These are phyloP conservation scores for Sorex araneus DNA, from an alignment of 2,113 vertebrate genomes.

Conservation along the genomic window DNA sequence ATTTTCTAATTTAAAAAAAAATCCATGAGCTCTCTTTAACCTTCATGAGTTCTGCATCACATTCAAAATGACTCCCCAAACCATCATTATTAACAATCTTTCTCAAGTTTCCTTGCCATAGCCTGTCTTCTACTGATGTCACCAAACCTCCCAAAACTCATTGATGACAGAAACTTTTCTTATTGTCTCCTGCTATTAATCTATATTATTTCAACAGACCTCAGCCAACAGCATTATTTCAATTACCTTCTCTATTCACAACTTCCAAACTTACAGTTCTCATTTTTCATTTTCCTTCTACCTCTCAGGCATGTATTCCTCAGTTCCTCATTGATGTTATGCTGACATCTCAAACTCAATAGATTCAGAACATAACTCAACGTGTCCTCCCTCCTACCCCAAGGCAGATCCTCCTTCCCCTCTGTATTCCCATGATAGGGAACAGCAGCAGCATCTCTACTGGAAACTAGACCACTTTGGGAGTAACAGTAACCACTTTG, in stretches of 20 bases:
- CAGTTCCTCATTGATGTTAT: slow-evolving; percentile 9
- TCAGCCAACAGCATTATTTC: background rate
- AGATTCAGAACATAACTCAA: background rate
- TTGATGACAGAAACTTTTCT: background rate
- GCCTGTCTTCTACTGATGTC: background rate
- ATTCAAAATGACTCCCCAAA: slow-evolving; percentile 6
- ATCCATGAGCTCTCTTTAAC: slow-evolving; percentile 37
- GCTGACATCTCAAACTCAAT: background rate
- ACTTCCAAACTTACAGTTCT: background rate
- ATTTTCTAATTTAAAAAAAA: slow-evolving; percentile 73
- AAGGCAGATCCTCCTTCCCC: background rate
- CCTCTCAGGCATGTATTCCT: slow-evolving; percentile 7
- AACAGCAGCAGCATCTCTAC: background rate
- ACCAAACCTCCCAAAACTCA: slow-evolving; percentile 1
- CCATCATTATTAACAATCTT: slow-evolving; percentile 38
- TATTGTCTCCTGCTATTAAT: background rate
- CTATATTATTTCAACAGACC: background rate
- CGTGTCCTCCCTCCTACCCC: background rate
- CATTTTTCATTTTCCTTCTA: slow-evolving; percentile 16
- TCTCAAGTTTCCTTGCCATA: slow-evolving; percentile 23
- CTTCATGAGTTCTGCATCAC: slow-evolving; percentile 17
- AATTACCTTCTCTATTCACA: background rate
- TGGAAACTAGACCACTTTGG: background rate
- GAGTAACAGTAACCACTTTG: background rate
- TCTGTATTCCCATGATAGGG: background rate